Conservation (phyloP, 2,113 vertebrate genomes). For the Collichthys lucidus region DNA sequence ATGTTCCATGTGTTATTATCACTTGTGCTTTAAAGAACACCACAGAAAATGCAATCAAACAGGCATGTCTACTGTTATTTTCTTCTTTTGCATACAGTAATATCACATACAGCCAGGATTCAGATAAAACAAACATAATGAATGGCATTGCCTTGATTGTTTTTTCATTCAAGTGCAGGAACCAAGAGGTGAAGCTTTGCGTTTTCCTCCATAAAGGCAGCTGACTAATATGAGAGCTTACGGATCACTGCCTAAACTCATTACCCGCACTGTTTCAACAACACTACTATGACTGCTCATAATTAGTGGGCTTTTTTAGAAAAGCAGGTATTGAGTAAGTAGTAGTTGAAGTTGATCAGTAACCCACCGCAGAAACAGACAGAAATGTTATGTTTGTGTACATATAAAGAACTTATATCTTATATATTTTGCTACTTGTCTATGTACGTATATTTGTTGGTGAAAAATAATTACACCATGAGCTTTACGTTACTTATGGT, state of each 20-base stretch:
- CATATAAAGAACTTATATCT: no score
- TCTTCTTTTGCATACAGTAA: background rate
- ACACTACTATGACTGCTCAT: background rate
- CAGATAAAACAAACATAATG: background rate
- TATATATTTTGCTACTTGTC: no score
- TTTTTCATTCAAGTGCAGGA: background rate
- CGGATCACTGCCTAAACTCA: constrained; percentile 54
- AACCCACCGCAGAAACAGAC: background rate
- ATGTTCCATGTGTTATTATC: no score
- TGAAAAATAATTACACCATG: background rate
- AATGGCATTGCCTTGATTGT: background rate
- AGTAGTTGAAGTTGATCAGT: background rate
- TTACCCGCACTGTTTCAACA: constrained; percentile 28
- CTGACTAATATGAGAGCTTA: constrained; percentile 4
- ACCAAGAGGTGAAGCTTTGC: constrained; percentile 9
- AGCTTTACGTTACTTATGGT: background rate
- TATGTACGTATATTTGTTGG: background rate
- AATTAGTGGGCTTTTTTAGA: constrained; percentile 7
- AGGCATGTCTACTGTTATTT: background rate
- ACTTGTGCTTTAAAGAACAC: background rate
- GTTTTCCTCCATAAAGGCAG: constrained; percentile 1
- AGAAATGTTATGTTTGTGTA: no score
- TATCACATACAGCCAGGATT: constrained; percentile 3
- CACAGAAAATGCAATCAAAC: background rate
- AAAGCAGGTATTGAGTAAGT: background rate